phyloP scores from a whole-genome alignment of 2,113 vertebrate species.

The western clawed frog (Xenopus tropicalis) region UCB_Xtro_10.0 CM004447.2:131937501-131938000 shows the following conservation, averaged over 20 bases:
- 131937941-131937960: too few relatives aligned
- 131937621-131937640: conserved; percentile 72
- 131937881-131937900: too few relatives aligned
- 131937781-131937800: too few relatives aligned
- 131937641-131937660: conserved; percentile 64
- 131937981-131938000: too few relatives aligned
- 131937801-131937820: too few relatives aligned
- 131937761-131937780: too few relatives aligned
- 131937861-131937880: too few relatives aligned
- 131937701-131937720: not conserved
- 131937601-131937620: conserved; percentile 70
- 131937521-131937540: conserved; percentile 71
- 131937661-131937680: conserved; percentile 75
- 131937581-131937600: conserved; percentile 75
- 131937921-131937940: too few relatives aligned
- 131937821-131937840: too few relatives aligned
- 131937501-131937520: conserved; percentile 64
- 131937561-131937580: conserved; percentile 73
- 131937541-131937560: conserved; percentile 78
- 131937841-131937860: too few relatives aligned
- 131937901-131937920: too few relatives aligned
- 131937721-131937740: not conserved
- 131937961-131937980: too few relatives aligned
- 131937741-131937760: not conserved
- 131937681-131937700: conserved; percentile 45